phyloP scores from a whole-genome alignment of 2,888 invertebrate genomes.

The Tenthredo notha region DNA sequence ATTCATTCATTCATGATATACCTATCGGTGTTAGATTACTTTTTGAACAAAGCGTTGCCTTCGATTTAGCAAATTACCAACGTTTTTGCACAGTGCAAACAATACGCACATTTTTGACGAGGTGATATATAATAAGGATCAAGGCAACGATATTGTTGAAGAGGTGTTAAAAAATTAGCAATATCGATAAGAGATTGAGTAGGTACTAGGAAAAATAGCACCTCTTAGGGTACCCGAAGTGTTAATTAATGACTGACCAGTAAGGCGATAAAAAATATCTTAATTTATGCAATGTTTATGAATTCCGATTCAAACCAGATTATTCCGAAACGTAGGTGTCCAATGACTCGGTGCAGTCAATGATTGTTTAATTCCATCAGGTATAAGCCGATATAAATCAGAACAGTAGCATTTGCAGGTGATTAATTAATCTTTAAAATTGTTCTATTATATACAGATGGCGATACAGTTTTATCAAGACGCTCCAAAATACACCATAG shows the following conservation, averaged over 20 bases:
- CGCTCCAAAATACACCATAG: not conserved
- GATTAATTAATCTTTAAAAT: not conserved
- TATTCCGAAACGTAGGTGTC: not conserved
- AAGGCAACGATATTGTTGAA: not conserved
- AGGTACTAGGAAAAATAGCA: not conserved
- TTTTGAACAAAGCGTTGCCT: not conserved
- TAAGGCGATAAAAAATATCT: not conserved
- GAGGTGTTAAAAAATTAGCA: not conserved
- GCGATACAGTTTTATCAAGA: not conserved
- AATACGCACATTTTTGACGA: not conserved
- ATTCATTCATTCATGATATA: no score
- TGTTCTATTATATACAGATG: conserved; percentile 11
- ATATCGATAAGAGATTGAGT: not conserved
- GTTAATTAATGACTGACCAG: not conserved
- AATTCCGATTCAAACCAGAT: not conserved
- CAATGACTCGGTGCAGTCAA: not conserved
- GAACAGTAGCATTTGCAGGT: not conserved
- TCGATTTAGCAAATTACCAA: not conserved
- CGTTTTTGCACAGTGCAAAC: not conserved
- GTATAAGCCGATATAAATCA: not conserved
- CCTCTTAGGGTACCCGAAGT: not conserved
- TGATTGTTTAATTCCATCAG: not conserved
- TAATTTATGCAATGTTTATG: not conserved
- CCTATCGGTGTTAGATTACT: not conserved
- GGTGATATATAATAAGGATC: not conserved